Evolutionary conservation across 2,113 vertebrate genomes (phyloP).

Genomic region (Ellobius talpinus): DNA sequence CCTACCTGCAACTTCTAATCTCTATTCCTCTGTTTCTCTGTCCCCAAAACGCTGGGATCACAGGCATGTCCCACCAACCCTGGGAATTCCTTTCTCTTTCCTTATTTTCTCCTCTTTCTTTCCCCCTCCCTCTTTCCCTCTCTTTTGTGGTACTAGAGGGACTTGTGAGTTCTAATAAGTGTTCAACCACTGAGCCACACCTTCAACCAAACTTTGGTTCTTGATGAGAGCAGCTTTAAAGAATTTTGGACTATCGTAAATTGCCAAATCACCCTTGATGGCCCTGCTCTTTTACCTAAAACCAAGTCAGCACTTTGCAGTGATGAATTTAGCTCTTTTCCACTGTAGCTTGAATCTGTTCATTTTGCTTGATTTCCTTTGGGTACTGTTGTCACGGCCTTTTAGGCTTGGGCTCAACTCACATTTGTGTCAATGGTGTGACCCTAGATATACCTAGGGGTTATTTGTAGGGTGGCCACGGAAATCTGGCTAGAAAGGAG

Average conservation of each 20-base stretch:
- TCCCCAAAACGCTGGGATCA: neutral
- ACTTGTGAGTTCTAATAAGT: neutral
- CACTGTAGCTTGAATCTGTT: neutral
- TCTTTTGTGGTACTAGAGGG: neutral
- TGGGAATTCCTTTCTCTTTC: neutral
- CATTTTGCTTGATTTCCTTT: neutral
- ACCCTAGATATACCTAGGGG: neutral
- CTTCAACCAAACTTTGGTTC: neutral
- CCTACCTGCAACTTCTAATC: neutral
- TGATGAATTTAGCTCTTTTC: neutral
- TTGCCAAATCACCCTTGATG: neutral
- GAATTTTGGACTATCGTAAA: neutral
- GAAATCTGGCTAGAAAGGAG: neutral
- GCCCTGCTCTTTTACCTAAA: neutral
- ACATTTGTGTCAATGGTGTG: neutral
- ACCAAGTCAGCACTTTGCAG: neutral
- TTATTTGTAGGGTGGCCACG: accelerated
- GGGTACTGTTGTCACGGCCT: accelerated
- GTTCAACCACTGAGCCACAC: neutral
- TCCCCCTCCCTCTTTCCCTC: accelerated
- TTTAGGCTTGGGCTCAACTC: neutral
- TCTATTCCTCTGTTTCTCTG: neutral
- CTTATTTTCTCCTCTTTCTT: neutral
- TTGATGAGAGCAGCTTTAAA: neutral
- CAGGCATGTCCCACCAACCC: neutral